Evolutionary conservation across 2,113 vertebrate species (phyloP), one percentile per base, ranked within the genome.

Genomic region (Pelusios castaneus): DNA sequence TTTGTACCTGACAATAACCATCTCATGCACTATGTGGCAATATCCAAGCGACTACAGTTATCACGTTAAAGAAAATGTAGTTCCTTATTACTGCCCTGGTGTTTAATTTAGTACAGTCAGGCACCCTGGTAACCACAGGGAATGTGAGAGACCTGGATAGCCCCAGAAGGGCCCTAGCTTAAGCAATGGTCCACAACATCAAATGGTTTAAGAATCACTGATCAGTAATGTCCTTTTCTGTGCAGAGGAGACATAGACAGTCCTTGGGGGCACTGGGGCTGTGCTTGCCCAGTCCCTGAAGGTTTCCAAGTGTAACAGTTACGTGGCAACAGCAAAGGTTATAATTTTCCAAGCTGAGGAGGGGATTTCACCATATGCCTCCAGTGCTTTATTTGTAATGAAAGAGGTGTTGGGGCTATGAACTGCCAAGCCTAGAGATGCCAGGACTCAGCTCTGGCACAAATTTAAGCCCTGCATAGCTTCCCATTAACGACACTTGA

Each of bases 141-240:
- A 45, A 54, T 0, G 22, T 24, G 58, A 81, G 63, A 83, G 55
- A 51, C 1, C 38, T 83, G 29, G 8, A 55, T 70, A 29, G 6
- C 13, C 58, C 31, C 58, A 60, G 29, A 60, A 60, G 58, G 29
- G 14, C 58, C 31, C 29, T 60, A 34, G 29, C 31, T 60, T 34
- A 34, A 4, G 29, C 6, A 14, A 0, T 27, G 21, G 29, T 51
- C n/a, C 41, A 25, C 41, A 41, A 0, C 1, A 8, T 1, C 12
- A 89, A 38, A 52, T 78, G 24, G 29, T 79, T 52, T 34, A 54
- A 88, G 0, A 0, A 45, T 84, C 95, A 47, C 49, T 73, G 67
- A n/a, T 11, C 38, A 41, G 19, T 8, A 13, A 60, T 41, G n/a
- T 41, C 34, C 67, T 73, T 73, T 41, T 8, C 19, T 41, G n/a